Evolutionary conservation across 2,113 vertebrate species (phyloP).

Genomic region (Microcebus tavaratra): DNA sequence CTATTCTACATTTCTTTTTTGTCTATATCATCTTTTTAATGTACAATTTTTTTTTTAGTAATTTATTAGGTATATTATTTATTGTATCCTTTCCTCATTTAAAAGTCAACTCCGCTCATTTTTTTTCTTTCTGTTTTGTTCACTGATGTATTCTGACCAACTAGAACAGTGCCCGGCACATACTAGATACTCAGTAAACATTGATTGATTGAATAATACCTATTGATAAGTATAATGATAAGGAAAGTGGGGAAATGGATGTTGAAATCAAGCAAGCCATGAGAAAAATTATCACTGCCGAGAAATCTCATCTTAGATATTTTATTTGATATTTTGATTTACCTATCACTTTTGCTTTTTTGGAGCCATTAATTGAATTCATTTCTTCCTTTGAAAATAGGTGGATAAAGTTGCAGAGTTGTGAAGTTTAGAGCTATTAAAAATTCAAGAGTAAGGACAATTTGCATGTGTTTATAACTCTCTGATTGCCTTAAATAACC

Average conservation of each 20-base stretch:
- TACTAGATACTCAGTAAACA: neutral
- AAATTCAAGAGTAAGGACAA: constrained; percentile 32
- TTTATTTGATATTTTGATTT: constrained; percentile 25
- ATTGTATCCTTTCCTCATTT: neutral
- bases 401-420: constrained; percentile 3
- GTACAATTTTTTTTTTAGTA: neutral
- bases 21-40: neutral
- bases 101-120: neutral
- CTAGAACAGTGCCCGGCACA: neutral
- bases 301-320: neutral
- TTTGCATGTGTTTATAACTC: constrained; percentile 44
- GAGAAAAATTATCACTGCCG: neutral
- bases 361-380: neutral
- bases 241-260: neutral
- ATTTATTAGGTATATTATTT: neutral
- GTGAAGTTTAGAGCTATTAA: neutral
- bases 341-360: neutral
- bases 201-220: neutral
- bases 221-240: neutral
- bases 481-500: constrained; percentile 48
- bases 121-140: neutral
- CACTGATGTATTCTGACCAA: neutral
- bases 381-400: constrained; percentile 44
- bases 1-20: neutral
- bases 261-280: neutral